Conservation (phyloP, 2,888 invertebrate species). For the Melitaea athalia region DNA sequence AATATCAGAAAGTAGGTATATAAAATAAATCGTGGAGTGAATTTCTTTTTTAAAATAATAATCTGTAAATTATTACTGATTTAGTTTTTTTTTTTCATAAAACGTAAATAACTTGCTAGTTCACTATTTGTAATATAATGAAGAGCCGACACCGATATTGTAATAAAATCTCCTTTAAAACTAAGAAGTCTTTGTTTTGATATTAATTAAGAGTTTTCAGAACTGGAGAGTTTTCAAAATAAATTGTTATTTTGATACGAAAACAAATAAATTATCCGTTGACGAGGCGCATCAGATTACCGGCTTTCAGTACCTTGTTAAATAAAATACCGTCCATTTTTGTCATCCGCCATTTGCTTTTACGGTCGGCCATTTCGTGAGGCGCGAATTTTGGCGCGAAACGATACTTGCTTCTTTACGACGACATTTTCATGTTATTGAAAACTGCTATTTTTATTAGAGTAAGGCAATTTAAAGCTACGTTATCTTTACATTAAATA, state of each 20-base stretch:
- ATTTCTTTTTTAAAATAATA: too few species aligned
- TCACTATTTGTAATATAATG: not conserved
- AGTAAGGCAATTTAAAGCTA: not conserved
- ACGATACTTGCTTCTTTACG: constrained; percentile 31
- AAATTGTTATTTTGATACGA: constrained; percentile 10
- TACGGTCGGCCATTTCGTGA: constrained; percentile 43
- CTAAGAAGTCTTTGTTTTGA: not conserved
- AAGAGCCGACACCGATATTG: not conserved
- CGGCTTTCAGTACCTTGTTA: constrained; percentile 26
- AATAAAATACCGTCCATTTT: constrained; percentile 30
- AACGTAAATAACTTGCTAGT: not conserved
- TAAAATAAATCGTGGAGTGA: too few species aligned
- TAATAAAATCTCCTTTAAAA: not conserved
- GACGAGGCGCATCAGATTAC: constrained; percentile 19
- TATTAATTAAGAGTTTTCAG: constrained; percentile 4
- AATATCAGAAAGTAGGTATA: too few species aligned
- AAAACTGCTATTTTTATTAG: constrained; percentile 9
- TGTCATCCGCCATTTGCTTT: constrained; percentile 44
- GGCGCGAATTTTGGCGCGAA: constrained; percentile 44
- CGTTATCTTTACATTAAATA: not conserved
- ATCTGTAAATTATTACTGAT: too few species aligned
- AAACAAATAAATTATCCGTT: constrained; percentile 26
- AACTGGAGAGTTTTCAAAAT: constrained; percentile 6
- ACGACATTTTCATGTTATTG: constrained; percentile 6
- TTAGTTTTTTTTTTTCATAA: not conserved